Base-by-base conservation (phyloP, 2,797 vertebrate genomes). In the Sardinella longiceps region DNA sequence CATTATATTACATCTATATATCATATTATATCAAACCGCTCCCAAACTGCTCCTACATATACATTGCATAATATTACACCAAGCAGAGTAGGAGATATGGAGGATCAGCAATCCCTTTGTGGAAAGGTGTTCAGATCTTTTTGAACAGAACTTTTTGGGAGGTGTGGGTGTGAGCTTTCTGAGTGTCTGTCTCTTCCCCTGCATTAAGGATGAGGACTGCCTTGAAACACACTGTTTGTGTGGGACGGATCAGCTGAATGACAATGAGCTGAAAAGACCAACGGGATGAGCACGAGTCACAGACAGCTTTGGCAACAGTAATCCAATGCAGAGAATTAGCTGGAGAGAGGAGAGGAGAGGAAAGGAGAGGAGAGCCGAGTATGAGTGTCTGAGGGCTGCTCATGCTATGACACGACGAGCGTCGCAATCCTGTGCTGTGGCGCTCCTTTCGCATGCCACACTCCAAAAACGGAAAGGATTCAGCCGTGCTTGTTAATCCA, bases 301-400 rank as follows among this genome's bases (percentile, higher is more conserved):
- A 60, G 23, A 15, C 56, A 60, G 56, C n/a, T 60, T 60, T 25
- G 56, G 56, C 56, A 60, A 60, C 23, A 25, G 56, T 60, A 60
- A 60, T 60, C 56, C 56, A 60, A 25, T 60, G 56, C 56, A 60
- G n/a, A 60, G 56, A 60, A 60, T 60, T 60, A 60, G 56, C 23
- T 60, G 9, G 23, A 60, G 23, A 4, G 45, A 45, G 45, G 45
- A 51, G 50, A 20, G 50, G 50, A 48, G 46, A 3, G 45, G 45
- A 45, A 9, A 45, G 45, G 45, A 45, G 45, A 48, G 46, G 48
- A 50, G 48, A 53, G 51, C 18, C 3, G 51, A 53, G 28, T 15
- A 15, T 70, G 28, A 70, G 66, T 37, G 28, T 70, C 37, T 70
- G 28, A 20, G 14, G 5, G 66, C 4, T 70, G 66, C 15, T 2